These are phyloP conservation scores for Argopecten irradians DNA, from an alignment of 1,140 invertebrate species.

Conservation along the genomic window DNA sequence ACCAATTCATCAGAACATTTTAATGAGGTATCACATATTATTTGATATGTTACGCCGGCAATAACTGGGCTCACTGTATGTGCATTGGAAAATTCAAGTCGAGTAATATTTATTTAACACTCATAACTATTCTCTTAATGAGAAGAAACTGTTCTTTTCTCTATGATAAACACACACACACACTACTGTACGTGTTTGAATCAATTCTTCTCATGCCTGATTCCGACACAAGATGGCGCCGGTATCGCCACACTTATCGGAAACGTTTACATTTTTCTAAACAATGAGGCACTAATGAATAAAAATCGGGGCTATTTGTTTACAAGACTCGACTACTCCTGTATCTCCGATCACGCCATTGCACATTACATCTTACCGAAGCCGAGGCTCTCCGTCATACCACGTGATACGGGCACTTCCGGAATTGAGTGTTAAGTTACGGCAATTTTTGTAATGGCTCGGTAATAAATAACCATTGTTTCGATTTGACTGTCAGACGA, in stretches of 20 bases:
- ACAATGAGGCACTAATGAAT: constrained; percentile 21
- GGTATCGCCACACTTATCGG: constrained; percentile 19
- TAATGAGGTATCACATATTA: no score
- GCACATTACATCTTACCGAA: constrained; percentile 32
- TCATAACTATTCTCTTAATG: neutral
- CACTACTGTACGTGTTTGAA: neutral
- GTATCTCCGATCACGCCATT: constrained; percentile 37
- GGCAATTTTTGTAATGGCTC: constrained; percentile 45
- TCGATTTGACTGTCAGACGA: constrained; percentile 44
- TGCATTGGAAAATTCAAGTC: no score
- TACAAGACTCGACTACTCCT: neutral
- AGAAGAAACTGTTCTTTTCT: neutral
- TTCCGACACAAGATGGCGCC: constrained; percentile 19
- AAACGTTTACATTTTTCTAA: constrained; percentile 23
- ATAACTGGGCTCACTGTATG: no score
- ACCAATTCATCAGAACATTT: no score
- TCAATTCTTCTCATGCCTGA: constrained; percentile 1
- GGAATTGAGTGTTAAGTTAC: constrained; percentile 44
- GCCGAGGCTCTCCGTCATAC: constrained; percentile 15
- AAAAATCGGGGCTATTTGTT: constrained; percentile 5
- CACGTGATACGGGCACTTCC: constrained; percentile 50
- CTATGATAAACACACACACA: neutral
- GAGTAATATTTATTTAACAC: no score
- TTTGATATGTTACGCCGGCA: no score
- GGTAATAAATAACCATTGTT: constrained; percentile 47